phyloP scores from a whole-genome alignment of 2,797 vertebrate genomes.

The Gallirallus australis region DNA sequence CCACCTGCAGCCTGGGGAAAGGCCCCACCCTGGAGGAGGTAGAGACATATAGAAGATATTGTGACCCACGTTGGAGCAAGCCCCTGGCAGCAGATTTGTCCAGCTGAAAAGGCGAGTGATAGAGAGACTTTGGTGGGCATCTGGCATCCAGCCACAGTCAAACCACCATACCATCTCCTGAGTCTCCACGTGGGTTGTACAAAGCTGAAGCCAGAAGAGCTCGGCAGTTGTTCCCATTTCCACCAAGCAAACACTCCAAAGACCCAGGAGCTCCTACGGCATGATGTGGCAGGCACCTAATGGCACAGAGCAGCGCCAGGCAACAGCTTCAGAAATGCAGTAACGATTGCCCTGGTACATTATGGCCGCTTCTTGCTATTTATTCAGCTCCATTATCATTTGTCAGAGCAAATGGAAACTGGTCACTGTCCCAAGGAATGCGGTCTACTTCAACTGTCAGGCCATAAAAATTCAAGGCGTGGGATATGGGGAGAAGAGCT shows the following conservation, averaged over 20 bases:
- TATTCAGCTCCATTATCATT: neutral
- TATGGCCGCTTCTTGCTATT: slow-evolving; percentile 11
- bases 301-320: neutral
- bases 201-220: neutral
- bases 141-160: too few species aligned
- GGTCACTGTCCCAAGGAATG: neutral
- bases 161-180: neutral
- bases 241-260: slow-evolving; percentile 24
- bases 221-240: neutral
- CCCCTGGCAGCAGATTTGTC: too few species aligned
- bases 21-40: too few species aligned
- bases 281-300: slow-evolving; percentile 1
- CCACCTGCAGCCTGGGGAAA: too few species aligned
- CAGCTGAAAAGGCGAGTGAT: too few species aligned
- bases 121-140: too few species aligned
- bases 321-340: slow-evolving; percentile 28
- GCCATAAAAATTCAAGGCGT: neutral
- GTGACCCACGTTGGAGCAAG: too few species aligned
- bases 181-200: rapidly evolving
- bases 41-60: too few species aligned
- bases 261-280: neutral
- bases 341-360: neutral
- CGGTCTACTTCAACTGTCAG: neutral
- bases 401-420: slow-evolving; percentile 20
- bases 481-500: neutral